Percentiles rank a stretch among this genome's conserved stretches.
phyloP scores from a whole-genome alignment of 2,113 vertebrate species.

The Hippocampus guttulatus region DNA sequence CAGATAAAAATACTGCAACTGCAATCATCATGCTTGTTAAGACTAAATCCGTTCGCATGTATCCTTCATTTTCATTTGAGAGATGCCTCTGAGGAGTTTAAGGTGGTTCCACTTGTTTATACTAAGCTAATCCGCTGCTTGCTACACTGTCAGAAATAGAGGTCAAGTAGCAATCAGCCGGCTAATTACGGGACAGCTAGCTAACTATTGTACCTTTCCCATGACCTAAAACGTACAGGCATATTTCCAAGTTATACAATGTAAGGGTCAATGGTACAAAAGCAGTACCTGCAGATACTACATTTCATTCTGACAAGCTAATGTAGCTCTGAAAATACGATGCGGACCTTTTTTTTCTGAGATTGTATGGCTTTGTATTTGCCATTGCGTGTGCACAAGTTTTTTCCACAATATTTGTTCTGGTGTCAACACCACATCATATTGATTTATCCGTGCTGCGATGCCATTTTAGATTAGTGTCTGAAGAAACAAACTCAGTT shows the following conservation, averaged over 20 bases:
- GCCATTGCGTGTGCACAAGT: neutral
- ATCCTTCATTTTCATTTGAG: neutral
- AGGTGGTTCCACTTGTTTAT: neutral
- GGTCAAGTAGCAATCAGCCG: neutral
- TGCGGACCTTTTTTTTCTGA: neutral
- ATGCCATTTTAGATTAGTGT: constrained; percentile 25
- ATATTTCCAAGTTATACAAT: neutral
- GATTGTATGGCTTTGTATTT: neutral
- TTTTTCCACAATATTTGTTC: neutral
- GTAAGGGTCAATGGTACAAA: neutral
- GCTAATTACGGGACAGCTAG: neutral
- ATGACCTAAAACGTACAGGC: neutral
- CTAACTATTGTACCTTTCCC: neutral
- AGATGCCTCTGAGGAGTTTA: neutral
- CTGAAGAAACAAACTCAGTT: constrained; percentile 25
- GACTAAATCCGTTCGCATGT: neutral
- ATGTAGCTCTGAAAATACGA: neutral
- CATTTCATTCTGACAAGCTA: neutral
- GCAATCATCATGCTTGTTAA: neutral
- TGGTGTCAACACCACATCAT: constrained; percentile 14
- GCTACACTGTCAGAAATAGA: neutral
- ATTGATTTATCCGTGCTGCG: constrained; percentile 5
- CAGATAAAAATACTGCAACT: neutral
- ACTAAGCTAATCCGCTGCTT: neutral
- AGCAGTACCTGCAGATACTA: neutral